Conservation (phyloP, 2,888 invertebrate species). For the Atethmia centrago region DNA sequence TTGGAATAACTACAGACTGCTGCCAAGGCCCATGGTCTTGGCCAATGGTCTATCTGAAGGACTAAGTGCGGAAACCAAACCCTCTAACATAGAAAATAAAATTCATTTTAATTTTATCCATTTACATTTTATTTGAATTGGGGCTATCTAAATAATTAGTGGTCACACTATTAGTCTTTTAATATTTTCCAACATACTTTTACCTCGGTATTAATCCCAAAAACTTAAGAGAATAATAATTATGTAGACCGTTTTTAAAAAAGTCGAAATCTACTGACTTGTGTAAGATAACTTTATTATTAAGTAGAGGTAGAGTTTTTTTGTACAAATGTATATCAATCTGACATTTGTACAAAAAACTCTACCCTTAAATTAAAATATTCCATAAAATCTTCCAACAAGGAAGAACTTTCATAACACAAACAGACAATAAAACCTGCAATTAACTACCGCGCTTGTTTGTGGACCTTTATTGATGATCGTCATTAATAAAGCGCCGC, state of each 20-base stretch:
- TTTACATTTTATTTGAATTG: too few relatives aligned
- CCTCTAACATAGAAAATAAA: too few relatives aligned
- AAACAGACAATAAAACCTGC: conserved; percentile 29
- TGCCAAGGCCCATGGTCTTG: too few relatives aligned
- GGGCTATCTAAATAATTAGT: too few relatives aligned
- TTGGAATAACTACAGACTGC: too few relatives aligned
- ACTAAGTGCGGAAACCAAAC: too few relatives aligned
- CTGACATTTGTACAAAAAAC: not conserved
- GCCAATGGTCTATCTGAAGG: too few relatives aligned
- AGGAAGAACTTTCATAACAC: conserved; percentile 27
- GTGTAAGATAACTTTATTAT: not conserved
- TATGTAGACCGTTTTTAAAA: too few relatives aligned
- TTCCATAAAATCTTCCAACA: not conserved
- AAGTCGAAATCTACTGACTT: not conserved
- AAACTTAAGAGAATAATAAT: too few relatives aligned
- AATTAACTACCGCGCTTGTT: conserved; percentile 54
- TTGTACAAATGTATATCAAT: too few relatives aligned
- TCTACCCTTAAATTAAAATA: not conserved
- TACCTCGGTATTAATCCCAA: not conserved
- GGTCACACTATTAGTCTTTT: not conserved
- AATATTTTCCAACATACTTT: not conserved
- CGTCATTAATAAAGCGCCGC: conserved; percentile 50
- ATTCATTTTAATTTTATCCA: too few relatives aligned
- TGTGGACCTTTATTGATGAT: conserved; percentile 53
- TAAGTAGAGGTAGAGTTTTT: too few relatives aligned